Evolutionary conservation across 2,888 invertebrate species (phyloP), one percentile per base, ranked within the genome.

Genomic region (Hypomecis atomaria): DNA sequence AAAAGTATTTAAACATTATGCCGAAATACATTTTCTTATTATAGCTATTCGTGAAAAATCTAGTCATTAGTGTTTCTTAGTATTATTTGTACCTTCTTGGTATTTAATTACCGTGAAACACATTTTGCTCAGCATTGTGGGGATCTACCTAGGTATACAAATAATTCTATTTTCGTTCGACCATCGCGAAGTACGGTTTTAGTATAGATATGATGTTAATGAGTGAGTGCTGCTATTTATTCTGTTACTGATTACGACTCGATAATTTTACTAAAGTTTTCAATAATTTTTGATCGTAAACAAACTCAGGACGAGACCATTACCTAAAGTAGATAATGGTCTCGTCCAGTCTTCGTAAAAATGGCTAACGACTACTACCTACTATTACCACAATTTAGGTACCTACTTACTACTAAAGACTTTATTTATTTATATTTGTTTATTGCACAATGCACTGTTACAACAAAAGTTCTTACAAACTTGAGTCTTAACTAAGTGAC

Each of bases 111-210:
- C 62, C 55, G 55, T 50, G 40, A 67, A 65, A 67, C 63, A 67
- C 56, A 61, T 66, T 62, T 66, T 66, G 60, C 61, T 53, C 55
- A 53, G 56, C 72, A 66, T 79, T 71, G 88, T 84, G 89, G 86
- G 86, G 81, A 78, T 71, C 74, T 71, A 74, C 70, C 71, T 67
- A 73, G 65, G 60, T 62, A 61, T 60, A 71, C 59, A 70, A 69
- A 69, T 68, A 69, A 50, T 78, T 86, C 86, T 90, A 90, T 89
- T 89, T 90, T 78, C 67, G 82, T 73, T 72, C 75, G 88, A 87
- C 90, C 91, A 89, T 86, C 87, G 90, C 92, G 86, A 75, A 76
- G 91, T 78, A 78, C 83, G 69, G 71, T 80, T 89, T 85, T 83
- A 84, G 81, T 79, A 72, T 73, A 76, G 70, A 52, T 44, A 47